These are phyloP conservation scores for Cephus cinctus DNA, from an alignment of 1,140 invertebrate species.

Conservation along the genomic window DNA sequence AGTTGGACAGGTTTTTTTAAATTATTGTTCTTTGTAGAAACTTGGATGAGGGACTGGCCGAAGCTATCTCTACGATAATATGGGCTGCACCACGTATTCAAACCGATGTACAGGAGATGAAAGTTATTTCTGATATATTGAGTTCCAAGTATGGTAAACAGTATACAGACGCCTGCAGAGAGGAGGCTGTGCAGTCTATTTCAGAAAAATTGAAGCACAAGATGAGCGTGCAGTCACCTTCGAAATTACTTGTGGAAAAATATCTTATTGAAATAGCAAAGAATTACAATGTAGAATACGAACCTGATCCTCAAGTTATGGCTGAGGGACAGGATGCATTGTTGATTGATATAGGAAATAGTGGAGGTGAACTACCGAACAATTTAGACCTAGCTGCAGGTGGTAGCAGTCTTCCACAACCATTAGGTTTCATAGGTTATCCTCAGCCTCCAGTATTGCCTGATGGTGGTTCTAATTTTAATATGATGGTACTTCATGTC, in stretches of 20 bases:
- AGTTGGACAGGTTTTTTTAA: background rate
- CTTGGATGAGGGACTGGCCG: constrained; percentile 91
- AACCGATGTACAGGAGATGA: constrained; percentile 84
- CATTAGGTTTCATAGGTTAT: constrained; percentile 79
- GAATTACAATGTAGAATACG: constrained; percentile 89
- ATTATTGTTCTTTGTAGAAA: constrained; percentile 59
- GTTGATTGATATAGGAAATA: constrained; percentile 76
- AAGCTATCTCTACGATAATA: constrained; percentile 93
- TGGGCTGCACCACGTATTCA: constrained; percentile 93
- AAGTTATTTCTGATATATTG: constrained; percentile 88
- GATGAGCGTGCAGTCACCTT: constrained; percentile 92
- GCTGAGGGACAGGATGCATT: constrained; percentile 78
- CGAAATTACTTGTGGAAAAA: constrained; percentile 93
- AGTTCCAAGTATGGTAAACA: constrained; percentile 92
- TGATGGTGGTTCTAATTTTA: constrained; percentile 42
- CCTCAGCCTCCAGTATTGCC: constrained; percentile 68
- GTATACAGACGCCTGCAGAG: constrained; percentile 83
- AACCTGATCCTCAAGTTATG: constrained; percentile 91
- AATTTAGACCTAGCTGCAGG: constrained; percentile 60
- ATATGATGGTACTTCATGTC: constrained; percentile 39
- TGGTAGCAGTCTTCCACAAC: constrained; percentile 56
- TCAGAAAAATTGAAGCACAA: constrained; percentile 97
- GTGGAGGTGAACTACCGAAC: constrained; percentile 49
- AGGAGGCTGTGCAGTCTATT: constrained; percentile 76
- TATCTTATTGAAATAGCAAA: constrained; percentile 96